Base-by-base conservation (phyloP, 2,888 invertebrate species). In the Latrodectus elegans region DNA sequence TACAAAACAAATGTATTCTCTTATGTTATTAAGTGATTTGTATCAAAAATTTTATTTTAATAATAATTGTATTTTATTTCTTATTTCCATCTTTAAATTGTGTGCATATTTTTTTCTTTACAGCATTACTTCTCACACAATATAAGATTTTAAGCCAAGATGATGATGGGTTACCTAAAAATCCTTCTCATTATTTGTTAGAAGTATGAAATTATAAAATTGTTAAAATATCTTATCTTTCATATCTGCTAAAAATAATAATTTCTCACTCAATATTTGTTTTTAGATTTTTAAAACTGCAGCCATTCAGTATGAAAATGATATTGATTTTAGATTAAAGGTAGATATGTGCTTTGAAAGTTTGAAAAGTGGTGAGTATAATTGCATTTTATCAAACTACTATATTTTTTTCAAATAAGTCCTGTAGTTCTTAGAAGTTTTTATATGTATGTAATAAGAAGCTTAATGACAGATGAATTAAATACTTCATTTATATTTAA, bases 231-330 rank as follows among this genome's bases (percentile, higher is more conserved):
- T 22, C 49, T 14, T 4, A 65, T 67, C 38, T 38, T 38, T 38
- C 6, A 38, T 6, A 6, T 6, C 6, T 38, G 38, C 38, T 38
- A 38, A 38, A 38, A 38, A 38, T 0, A 6, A 38, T 38, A 38
- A 38, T 38, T 38, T 38, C 6, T 38, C 3, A 2, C 4, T 38
- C 6, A 1, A 38, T 38, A 38, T 2, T 0, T 38, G 4, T 60
- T 79, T 70, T n/a, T 75, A 86, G 86, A 38, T 86, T 15, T 49
- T n/a, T 6, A 86, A 71, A 76, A 53, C 55, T 55, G 70, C 76
- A 11, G n/a, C 9, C 0, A 38, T 15, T 49, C 17, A 71, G 15
- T 76, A 67, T 70, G 38, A 67, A 71, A 72, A 75, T 81, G 55
- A 76, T 65, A 4, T 49, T 8, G 71, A 49, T 10, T 86, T 86